A percentile compares a stretch with the other conserved stretches of the same genome.
Conservation (phyloP, 2,113 vertebrate genomes). For the Polypterus bichir region DNA sequence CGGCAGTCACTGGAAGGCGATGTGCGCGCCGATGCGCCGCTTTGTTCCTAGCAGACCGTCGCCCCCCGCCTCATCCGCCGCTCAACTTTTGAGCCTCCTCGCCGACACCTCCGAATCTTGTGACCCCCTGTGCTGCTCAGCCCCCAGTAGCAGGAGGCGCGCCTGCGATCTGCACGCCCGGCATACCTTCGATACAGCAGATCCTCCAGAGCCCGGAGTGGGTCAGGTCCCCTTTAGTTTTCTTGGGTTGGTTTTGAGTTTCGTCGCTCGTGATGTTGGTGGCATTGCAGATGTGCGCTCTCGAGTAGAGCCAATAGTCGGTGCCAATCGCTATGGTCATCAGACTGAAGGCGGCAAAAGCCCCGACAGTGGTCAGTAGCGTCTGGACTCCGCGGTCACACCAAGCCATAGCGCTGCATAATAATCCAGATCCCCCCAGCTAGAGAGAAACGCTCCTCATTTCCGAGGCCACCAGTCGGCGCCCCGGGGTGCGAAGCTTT, state of each 20-base stretch:
- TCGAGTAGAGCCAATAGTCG: slow-evolving; percentile 91
- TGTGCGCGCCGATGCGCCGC: slow-evolving; percentile 13
- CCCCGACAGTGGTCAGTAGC: slow-evolving; percentile 74
- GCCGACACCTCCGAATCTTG: slow-evolving; percentile 21
- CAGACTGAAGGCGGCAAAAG: slow-evolving; percentile 85
- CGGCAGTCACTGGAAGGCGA: slow-evolving; percentile 6
- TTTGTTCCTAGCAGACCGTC: slow-evolving; percentile 24
- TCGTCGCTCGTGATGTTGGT: slow-evolving; percentile 73
- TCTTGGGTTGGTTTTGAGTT: slow-evolving; percentile 48
- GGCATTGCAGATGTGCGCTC: slow-evolving; percentile 80
- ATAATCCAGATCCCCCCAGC: slow-evolving; percentile 25
- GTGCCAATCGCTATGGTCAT: slow-evolving; percentile 94
- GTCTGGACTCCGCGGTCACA: slow-evolving; percentile 86
- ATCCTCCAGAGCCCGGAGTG: slow-evolving; percentile 91
- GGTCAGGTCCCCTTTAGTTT: slow-evolving; percentile 67
- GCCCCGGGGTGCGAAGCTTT: slow-evolving; percentile 19
- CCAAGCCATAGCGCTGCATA: slow-evolving; percentile 90
- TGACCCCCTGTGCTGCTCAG: slow-evolving; percentile 25
- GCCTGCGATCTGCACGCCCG: slow-evolving; percentile 12
- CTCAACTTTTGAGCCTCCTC: background rate
- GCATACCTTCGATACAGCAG: slow-evolving; percentile 84
- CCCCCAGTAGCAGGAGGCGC: slow-evolving; percentile 22
- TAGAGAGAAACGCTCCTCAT: background rate
- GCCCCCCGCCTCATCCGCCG: slow-evolving; percentile 20
- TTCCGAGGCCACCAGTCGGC: background rate